Base-by-base conservation (phyloP, 2,888 invertebrate species). In the Netelia melanura region DNA sequence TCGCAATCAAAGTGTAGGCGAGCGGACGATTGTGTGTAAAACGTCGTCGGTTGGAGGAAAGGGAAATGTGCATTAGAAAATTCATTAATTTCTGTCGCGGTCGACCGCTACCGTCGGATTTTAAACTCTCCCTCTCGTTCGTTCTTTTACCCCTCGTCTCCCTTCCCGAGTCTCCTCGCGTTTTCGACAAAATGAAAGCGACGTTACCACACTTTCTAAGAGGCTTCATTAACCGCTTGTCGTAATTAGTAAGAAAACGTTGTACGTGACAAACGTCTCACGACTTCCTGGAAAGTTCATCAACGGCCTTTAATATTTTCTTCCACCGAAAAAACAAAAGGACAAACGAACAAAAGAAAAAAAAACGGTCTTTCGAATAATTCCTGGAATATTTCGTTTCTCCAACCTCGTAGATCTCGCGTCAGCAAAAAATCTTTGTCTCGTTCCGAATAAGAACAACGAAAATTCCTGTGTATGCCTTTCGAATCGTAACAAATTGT, bases 131-230 rank as follows among this genome's bases (percentile, higher is more conserved):
- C 14, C 48, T 58, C 23, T 58, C 58, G 9, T 21, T 58, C 17
- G 3, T 17, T 58, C 17, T 9, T 17, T 58, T 21, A 17, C 21
- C 17, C n/a, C 21, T 21, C 21, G 3, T 23, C 58, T 58, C 9
- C 17, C 21, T 58, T 9, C 23, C 8, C 17, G 8, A 2, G 8
- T 17, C 44, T 70, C 48, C 43, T 58, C 62, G 70, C 71, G 43
- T 74, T 17, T 64, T 71, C 52, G 71, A 54, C 44, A 17, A 43
- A 67, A 79, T 65, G 65, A 62, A 54, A 85, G 64, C 61, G 82
- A 85, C 82, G 75, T 85, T 85, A 85, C 85, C 82, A 85, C 85
- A 85, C 85, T 85, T 85, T 85, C 71, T 65, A 80, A 82, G 82
- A 79, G 85, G 70, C 85, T 85, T 79, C 82, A 85, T 85, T 85